Base-by-base conservation (phyloP, 37 sponge, comb jelly and placozoan genomes). In the Tethya wilhelma region DNA sequence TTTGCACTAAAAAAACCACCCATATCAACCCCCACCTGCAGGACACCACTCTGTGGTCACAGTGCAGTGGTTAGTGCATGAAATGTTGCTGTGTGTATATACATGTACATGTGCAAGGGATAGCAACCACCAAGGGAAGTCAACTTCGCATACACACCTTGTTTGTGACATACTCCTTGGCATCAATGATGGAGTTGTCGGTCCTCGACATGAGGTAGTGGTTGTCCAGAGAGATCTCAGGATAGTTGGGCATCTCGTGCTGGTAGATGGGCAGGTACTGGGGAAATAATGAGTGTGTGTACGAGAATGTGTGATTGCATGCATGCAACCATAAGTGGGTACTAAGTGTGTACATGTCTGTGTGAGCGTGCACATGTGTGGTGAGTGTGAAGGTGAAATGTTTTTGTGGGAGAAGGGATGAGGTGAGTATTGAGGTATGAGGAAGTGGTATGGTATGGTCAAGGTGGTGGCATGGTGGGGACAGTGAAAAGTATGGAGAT, bases 181-280 rank as follows among this genome's bases (percentile, higher is more conserved):
- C 74, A 79, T 86, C 86, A 63, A 86, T 69, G 59, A 86, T 38
- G 31, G 70, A 72, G 12, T 67, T 56, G 34, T 86, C 86, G 37
- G 69, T 45, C 8, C 79, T 40, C 6, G 79, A 44, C 86, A 86
- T 86, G 36, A 86, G 80, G 59, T 72, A 86, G 0, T 53, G 86
- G 43, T 79, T 86, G 46, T 69, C 53, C 38, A 5, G 32, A 19
- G 62, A 28, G 29, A 78, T 69, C n/a, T 79, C 37, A 11, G 79
- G 86, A 41, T 41, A 78, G 65, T 49, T 26, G 8, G 79, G 62
- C 71, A 86, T 70, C 9, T 71, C 55, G 8, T 8, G 30, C 38
- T 74, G 43, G n/a, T 86, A 40, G 14, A 64, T n/a, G 0, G 73
- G 79, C 2, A 78, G 65, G 32, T 72, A 78, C 86, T 86, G 62